Base-by-base conservation (phyloP, 2,888 invertebrate genomes). In the Lithophane ornitopus region DNA sequence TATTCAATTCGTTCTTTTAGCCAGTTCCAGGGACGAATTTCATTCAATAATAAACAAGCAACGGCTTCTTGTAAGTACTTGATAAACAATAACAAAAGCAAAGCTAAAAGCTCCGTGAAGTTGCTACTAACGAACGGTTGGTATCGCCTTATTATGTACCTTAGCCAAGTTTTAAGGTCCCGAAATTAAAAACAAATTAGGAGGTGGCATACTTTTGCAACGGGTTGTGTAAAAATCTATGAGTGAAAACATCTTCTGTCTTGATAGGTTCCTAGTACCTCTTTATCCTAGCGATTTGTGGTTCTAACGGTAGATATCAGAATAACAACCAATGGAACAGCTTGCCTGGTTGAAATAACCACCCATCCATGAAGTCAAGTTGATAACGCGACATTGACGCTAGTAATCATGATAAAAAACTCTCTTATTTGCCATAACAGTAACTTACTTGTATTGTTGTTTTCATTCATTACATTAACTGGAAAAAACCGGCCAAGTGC, bases 51-150 rank as follows among this genome's bases (percentile, higher is more conserved):
- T 91, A 92, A 93, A 92, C 90, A 92, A 91, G 86, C 85, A 87
- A 88, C 75, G 87, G 90, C 86, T 90, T 89, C 89, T 84, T 61
- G 70, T 78, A 81, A 89, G 87, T 89, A 86, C 85, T 90, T 84
- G 78, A 84, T 90, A 92, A 93, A 93, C 91, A 93, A 92, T 89
- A 92, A 91, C 91, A 92, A 90, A 86, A 88, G 85, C 86, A 85
- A 82, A 82, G 81, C 78, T 79, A 75, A 84, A 84, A 74, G 84
- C 82, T 74, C 65, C 70, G 83, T 85, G 78, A 87, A 84, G 80
- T 89, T 87, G 82, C 82, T 81, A 71, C 82, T 78, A 88, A 90
- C 87, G 89, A 88, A 87, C 88, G 86, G 86, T 89, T 88, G 83
- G 86, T 88, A n/a, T 89, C 78, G 80, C 80, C 85, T 85, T 87